Evolutionary conservation across 2,888 invertebrate species (phyloP), one percentile per base, ranked within the genome.

Genomic region (Periphyllus acericola): DNA sequence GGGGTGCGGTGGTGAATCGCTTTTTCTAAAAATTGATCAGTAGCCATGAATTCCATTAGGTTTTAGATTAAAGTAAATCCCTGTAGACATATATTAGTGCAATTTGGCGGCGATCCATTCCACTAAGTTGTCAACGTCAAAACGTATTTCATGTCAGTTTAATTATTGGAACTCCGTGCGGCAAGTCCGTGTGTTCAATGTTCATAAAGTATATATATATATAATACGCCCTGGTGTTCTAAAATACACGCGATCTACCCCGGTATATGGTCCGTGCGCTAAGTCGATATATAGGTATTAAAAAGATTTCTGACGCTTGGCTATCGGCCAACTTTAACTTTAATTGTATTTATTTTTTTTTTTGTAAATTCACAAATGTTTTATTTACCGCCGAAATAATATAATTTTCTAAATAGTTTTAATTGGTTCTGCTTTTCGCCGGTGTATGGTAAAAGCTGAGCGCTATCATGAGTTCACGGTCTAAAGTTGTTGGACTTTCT

Each of bases 101-200:
- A 83, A 52, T 83, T 55, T 83, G 72, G 82, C 82, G 82, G 72
- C 34, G 72, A 83, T 83, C 72, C 82, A 83, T 55, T 83, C 40
- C 82, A 52, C 82, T 82, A n/a, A 55, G 82, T 72, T 83, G 52
- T 83, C 52, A 83, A 83, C 72, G 52, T 83, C 34, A 83, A 83
- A 34, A 21, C 52, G 21, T 25, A 72, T 72, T 32, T 34, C 71
- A 72, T 29, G 19, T 34, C 34, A 52, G 72, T 72, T 72, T 72
- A 83, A 72, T 83, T 83, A 83, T 83, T 55, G 34, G 52, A 72
- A 83, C 71, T 52, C 52, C 11, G 68, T 46, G 32, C n/a, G 46
- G 46, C 66, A 68, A 81, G 25, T 29, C 60, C 17, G 17, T 36
- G 60, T n/a, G 9, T 36, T 9, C 32, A 46, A 14, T 2, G 46